A percentile compares a stretch with the other conserved stretches of the same genome.
Conservation (phyloP, 2,888 invertebrate genomes). For the Sepiola atlantica region DNA sequence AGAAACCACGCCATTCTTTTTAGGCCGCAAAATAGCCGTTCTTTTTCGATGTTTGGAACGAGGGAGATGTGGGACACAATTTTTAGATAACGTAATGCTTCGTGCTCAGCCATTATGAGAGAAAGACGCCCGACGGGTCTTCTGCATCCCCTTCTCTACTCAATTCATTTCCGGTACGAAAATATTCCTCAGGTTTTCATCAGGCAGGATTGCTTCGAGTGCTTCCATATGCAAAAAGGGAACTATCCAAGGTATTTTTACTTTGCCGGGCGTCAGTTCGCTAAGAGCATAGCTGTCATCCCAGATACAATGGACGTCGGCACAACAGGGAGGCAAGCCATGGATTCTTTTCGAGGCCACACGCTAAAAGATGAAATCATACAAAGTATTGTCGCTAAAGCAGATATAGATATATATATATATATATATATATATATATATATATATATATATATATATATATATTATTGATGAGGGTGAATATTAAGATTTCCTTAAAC, state of each 20-base stretch:
- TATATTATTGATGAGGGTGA: neutral
- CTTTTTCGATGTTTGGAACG: neutral
- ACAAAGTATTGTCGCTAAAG: neutral
- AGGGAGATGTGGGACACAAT: neutral
- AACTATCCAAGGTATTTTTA: conserved; percentile 2
- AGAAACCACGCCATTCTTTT: neutral
- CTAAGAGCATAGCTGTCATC: conserved; percentile 4
- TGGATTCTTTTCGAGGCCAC: neutral
- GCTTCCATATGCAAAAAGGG: neutral
- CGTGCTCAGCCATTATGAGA: neutral
- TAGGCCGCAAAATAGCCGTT: neutral
- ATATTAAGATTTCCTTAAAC: conserved; percentile 18
- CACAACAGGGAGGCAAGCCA: neutral
- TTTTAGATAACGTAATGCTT: neutral
- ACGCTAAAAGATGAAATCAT: neutral
- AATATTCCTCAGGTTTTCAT: neutral
- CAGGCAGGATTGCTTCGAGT: neutral
- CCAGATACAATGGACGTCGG: neutral
- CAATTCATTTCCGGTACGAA: neutral
- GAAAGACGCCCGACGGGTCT: conserved; percentile 20
- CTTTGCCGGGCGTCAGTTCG: neutral
- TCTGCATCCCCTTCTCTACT: neutral
- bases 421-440: neutral
- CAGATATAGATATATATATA: no score
- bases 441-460: no score